A percentile compares a stretch with the other conserved stretches of the same genome.
Evolutionary conservation across 2,888 invertebrate species (phyloP).

Genomic region (Lithophane ornitopus): DNA sequence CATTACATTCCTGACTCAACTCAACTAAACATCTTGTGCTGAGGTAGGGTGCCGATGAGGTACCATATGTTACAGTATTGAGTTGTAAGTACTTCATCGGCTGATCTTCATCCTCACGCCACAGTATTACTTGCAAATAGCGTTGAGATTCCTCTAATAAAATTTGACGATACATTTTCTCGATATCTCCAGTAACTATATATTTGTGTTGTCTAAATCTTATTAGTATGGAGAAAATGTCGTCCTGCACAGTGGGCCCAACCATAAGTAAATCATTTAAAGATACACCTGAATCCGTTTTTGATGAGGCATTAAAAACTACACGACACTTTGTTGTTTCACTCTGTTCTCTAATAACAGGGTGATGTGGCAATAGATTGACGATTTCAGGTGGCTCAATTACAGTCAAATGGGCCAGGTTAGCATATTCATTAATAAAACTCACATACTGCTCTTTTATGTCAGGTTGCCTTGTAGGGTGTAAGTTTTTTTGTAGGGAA

Average conservation of each 20-base stretch:
- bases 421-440: slow-evolving; percentile 6
- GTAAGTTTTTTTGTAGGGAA: slow-evolving; percentile 1
- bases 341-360: slow-evolving; percentile 5
- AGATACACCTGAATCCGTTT: slow-evolving; percentile 11
- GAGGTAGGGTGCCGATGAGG: slow-evolving; percentile 27
- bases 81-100: slow-evolving; percentile 22
- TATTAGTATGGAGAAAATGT: slow-evolving; percentile 10
- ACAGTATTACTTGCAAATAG: slow-evolving; percentile 28
- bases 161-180: slow-evolving; percentile 3
- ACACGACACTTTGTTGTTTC: slow-evolving; percentile 22
- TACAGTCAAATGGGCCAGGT: not conserved
- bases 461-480: slow-evolving; percentile 17
- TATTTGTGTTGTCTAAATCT: no score
- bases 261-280: slow-evolving; percentile 25
- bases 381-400: not conserved
- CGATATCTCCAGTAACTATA: slow-evolving; percentile 2
- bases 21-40: slow-evolving; percentile 22
- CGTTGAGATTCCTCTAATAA: slow-evolving; percentile 12
- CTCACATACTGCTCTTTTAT: slow-evolving; percentile 14
- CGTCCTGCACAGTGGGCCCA: slow-evolving; percentile 12
- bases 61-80: slow-evolving; percentile 29
- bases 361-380: slow-evolving; percentile 21
- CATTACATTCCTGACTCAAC: slow-evolving; percentile 25
- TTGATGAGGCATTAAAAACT: slow-evolving; percentile 25
- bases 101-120: slow-evolving; percentile 17